Base-by-base conservation (phyloP, 2,113 vertebrate genomes). In the Phaethornis superciliosus region DNA sequence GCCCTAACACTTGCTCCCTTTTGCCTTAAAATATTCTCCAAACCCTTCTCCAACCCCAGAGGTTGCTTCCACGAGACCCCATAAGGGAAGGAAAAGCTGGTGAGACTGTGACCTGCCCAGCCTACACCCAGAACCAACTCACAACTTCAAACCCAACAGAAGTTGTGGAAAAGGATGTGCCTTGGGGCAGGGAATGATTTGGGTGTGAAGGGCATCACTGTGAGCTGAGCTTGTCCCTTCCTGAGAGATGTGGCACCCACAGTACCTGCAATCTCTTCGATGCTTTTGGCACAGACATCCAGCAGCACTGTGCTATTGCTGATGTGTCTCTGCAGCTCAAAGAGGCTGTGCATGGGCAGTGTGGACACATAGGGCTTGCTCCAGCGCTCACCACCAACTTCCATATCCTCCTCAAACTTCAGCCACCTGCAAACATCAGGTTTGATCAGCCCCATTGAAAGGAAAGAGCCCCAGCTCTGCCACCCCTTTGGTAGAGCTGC, bases 301-400 rank as follows among this genome's bases (percentile, higher is more conserved):
- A 99, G 98, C 97, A 99, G 97, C 88, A 99, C 98, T 0, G 98
- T 99, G 46, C 99, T 99, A 1, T 99, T 99, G 96, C 99, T 98
- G 95, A 99, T 98, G 96, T 99, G 99, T 92, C 99, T 99, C 71
- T 99, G 98, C 65, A 99, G 97, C 97, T 99, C 99, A 7, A 99
- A 99, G 88, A 99, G 98, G 95, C 99, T 99, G 95, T 99, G 99
- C 88, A 99, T 90, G 28, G 99, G 99, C 15, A 99, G 98, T 0
- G 99, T 99, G 13, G 99, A 99, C 44, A 99, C 99, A 0, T 99
- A 99, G 21, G 99, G 99, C 59, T 99, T 99, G 97, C 99, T 99
- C 99, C 99, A 99, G 51, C 99, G 98, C 85, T 99, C 99, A 2
- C 99, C 99, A 0, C 99, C 99, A 0, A 99, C 99, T 91, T 99